Conservation (phyloP, 1,140 invertebrate species). For the Pteromalus puparum region DNA sequence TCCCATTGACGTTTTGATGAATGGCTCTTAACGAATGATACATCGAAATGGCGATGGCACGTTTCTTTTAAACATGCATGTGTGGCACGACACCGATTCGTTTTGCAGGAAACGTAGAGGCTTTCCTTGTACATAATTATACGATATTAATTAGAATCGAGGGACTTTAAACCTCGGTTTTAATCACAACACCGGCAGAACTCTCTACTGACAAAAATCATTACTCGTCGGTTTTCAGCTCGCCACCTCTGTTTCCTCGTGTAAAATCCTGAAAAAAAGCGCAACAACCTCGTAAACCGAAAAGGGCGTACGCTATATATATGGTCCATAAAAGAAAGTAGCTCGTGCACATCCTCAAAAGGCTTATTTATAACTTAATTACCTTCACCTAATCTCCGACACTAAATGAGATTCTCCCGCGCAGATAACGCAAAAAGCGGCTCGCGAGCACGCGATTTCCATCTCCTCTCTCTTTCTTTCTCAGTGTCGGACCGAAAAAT, state of each 20-base stretch:
- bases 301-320: not conserved
- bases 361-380: conserved; percentile 50
- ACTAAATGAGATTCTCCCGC: conserved; percentile 8
- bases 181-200: not conserved
- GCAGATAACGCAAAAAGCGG: conserved; percentile 1
- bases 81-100: no score
- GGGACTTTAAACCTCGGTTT: not conserved
- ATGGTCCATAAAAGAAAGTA: not conserved
- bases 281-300: not conserved
- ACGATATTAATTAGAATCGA: not conserved
- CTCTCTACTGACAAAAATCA: no score
- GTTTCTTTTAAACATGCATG: not conserved
- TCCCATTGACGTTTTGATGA: not conserved
- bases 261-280: no score
- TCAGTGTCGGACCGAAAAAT: not conserved
- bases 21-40: not conserved
- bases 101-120: not conserved
- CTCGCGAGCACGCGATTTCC: conserved; percentile 20
- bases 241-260: no score
- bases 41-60: not conserved
- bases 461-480: conserved; percentile 15
- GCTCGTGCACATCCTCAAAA: not conserved
- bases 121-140: not conserved
- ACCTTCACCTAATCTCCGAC: conserved; percentile 24
- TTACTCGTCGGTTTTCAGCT: no score